Base-by-base conservation (phyloP, 2,888 invertebrate species). In the Tinea semifulvella region DNA sequence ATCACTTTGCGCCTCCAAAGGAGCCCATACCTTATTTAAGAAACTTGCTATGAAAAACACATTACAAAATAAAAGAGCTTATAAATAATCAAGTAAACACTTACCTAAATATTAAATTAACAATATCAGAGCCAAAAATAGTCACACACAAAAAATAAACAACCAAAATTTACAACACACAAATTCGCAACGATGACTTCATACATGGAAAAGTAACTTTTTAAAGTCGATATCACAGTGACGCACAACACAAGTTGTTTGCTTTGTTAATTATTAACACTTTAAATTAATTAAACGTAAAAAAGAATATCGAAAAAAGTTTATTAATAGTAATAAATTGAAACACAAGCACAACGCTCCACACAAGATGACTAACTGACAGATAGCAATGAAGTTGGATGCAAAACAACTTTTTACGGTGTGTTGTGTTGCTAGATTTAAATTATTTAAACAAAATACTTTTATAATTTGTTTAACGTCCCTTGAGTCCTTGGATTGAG, bases 291-390 rank as follows among this genome's bases (percentile, higher is more conserved):
- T 13, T 13, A 31, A 31, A 31, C 10, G 3, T 14, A 31, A 31
- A 31, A 26, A 26, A 31, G 13, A n/a, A 31, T 3, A 11, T 13
- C 31, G 31, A 31, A 31, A 31, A 22, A 31, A 31, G 31, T 31
- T 31, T 14, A 31, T 13, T 31, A 11, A 31, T n/a, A 26, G 2
- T 31, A 31, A 31, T 3, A 31, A 31, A 31, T 3, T 2, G 13
- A 13, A 31, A 31, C 31, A 13, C 31, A 13, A n/a, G 31, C 31
- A 31, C 31, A 6, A 7, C 31, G 7, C n/a, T 3, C 31, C 11
- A 7, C 6, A n/a, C 11, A 31, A 31, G n/a, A 31, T 31, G 31
- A 31, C 31, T 31, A 31, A 31, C 31, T 31, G 31, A 31, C 31
- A 31, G 31, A 13, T 31, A 13, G 31, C 11, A 31, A 31, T 14